These are phyloP conservation scores for Cyprinella venusta DNA, from an alignment of 2,797 vertebrate genomes.

Conservation along the genomic window DNA sequence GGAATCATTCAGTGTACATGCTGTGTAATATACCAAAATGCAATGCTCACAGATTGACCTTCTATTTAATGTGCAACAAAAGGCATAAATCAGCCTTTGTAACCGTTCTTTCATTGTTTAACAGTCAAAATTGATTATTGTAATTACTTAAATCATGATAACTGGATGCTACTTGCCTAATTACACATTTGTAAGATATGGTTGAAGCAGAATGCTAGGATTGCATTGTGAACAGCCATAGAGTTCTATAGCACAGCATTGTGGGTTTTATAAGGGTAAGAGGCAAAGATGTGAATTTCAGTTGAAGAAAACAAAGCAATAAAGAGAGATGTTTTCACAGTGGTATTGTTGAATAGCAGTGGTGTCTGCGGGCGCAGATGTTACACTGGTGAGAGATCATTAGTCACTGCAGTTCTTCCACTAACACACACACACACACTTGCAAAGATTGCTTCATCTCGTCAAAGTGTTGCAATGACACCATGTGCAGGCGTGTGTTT, in stretches of 20 bases:
- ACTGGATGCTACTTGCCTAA: background rate
- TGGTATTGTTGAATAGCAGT: background rate
- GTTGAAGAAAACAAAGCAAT: background rate
- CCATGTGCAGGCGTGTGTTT: background rate
- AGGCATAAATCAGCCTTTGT: background rate
- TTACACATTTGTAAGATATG: background rate
- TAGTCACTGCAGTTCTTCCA: background rate
- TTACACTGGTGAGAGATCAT: conserved; percentile 1
- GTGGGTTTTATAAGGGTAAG: background rate
- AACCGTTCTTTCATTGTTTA: background rate
- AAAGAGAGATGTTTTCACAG: background rate
- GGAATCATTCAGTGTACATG: background rate
- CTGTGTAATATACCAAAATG: background rate
- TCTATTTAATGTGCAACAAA: background rate
- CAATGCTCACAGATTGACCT: background rate
- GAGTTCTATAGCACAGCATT: background rate
- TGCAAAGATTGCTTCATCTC: background rate
- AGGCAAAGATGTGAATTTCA: background rate
- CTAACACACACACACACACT: conserved; percentile 2
- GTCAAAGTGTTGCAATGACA: background rate
- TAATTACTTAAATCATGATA: too few species aligned
- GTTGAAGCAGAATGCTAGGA: background rate
- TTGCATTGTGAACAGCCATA: background rate
- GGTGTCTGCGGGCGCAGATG: background rate
- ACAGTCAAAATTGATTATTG: background rate